Base-by-base conservation (phyloP, 2,113 vertebrate genomes). In the rabbit (Oryctolagus cuniculus) region DNA sequence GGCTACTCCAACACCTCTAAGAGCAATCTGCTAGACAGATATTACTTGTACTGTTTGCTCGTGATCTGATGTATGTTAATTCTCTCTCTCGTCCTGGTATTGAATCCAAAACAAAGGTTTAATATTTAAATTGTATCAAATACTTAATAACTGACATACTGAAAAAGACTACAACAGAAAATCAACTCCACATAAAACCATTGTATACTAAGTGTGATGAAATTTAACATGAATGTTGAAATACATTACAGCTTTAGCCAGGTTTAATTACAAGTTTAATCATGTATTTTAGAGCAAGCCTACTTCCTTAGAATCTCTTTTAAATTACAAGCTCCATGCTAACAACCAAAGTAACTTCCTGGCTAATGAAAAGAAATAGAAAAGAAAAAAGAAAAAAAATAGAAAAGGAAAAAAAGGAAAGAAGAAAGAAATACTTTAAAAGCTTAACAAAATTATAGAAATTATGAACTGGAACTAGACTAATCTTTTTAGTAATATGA, bases 391-490 rank as follows among this genome's bases (percentile, higher is more conserved):
- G 38, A n/a, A 38, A 38, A 38, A 38, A 38, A 36, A 34, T 3
- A 22, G n/a, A 73, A 22, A 36, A 22, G 34, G 24, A 36, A 2
- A n/a, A 31, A 38, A 73, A 80, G 44, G 51, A 11, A 31, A 31
- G 16, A 24, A 16, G 29, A 17, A 55, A 36, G 69, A 64, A 58
- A 75, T 81, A 69, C 22, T 61, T 80, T 80, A 53, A 82, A 13
- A 95, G 21, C n/a, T 83, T 89, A 87, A 84, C 73, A 90, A 94
- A 82, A 93, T 49, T 66, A 87, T 38, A 70, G 93, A 93, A 67
- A 86, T 34, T 64, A 90, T 87, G 13, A 87, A 70, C 3, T 38
- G 77, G 51, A 53, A 89, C 63, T 75, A 55, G 25, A 75, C 64
- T 29, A 82, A 70, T n/a, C 24, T 84, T 80, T 79, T 87, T 69